Conservation (phyloP, 2,888 invertebrate species). For the Dasypogon diadema region DNA sequence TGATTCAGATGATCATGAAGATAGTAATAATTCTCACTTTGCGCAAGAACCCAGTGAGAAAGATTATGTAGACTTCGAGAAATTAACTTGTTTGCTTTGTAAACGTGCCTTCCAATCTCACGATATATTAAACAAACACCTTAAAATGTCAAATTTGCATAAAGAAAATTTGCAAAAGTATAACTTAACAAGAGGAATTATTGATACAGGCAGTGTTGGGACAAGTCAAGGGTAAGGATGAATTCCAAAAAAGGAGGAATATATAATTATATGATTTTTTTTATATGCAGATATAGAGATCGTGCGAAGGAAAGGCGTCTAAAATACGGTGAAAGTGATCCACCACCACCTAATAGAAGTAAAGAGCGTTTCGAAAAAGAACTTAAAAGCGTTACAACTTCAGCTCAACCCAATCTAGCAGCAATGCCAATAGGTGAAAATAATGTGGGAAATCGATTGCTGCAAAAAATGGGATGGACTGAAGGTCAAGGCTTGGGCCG, state of each 20-base stretch:
- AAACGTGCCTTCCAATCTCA: constrained; percentile 93
- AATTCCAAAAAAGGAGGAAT: too few relatives aligned
- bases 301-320: constrained; percentile 94
- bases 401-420: constrained; percentile 65
- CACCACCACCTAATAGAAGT: constrained; percentile 78
- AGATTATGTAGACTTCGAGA: constrained; percentile 87
- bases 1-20: constrained; percentile 71
- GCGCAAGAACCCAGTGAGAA: constrained; percentile 75
- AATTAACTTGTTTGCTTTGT: constrained; percentile 93
- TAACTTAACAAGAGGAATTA: constrained; percentile 64
- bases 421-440: constrained; percentile 77
- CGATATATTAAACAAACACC: constrained; percentile 91
- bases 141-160: constrained; percentile 93
- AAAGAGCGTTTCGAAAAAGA: constrained; percentile 80
- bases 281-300: constrained; percentile 79
- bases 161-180: constrained; percentile 82
- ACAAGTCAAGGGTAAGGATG: constrained; percentile 49
- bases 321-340: constrained; percentile 91
- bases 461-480: constrained; percentile 99
- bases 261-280: neutral
- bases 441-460: constrained; percentile 93
- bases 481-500: constrained; percentile 97
- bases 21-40: constrained; percentile 54
- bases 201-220: constrained; percentile 53
- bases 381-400: constrained; percentile 67